Conservation (phyloP, 2,888 invertebrate genomes). For the Adelognathus sp. region DNA sequence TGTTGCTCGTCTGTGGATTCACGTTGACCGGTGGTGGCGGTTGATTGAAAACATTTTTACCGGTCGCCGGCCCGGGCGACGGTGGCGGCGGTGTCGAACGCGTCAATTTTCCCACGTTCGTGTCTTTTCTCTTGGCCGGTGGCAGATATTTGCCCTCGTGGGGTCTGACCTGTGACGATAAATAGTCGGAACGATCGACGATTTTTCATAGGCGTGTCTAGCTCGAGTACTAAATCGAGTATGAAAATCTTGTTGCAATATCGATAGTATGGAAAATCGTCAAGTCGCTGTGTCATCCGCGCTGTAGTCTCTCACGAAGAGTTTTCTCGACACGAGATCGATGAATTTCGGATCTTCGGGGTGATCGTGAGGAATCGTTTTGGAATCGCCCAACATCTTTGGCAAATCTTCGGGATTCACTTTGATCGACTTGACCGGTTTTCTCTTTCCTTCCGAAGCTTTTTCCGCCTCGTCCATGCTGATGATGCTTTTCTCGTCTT, state of each 20-base stretch:
- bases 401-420: constrained; percentile 14
- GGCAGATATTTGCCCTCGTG: constrained; percentile 88
- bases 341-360: constrained; percentile 18
- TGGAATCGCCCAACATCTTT: background rate
- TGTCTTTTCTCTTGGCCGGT: constrained; percentile 90
- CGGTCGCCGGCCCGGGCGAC: constrained; percentile 76
- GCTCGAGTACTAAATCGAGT: too few relatives aligned
- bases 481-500: background rate
- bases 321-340: constrained; percentile 38
- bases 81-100: constrained; percentile 85
- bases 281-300: too few relatives aligned
- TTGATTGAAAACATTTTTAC: constrained; percentile 77
- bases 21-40: constrained; percentile 71
- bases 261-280: too few relatives aligned
- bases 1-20: constrained; percentile 72
- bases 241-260: too few relatives aligned
- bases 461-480: constrained; percentile 12
- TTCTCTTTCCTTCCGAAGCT: background rate
- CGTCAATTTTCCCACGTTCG: constrained; percentile 85
- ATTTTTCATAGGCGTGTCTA: too few relatives aligned
- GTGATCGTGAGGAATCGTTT: constrained; percentile 15
- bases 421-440: constrained; percentile 23
- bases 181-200: too few relatives aligned
- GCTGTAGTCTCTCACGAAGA: constrained; percentile 36
- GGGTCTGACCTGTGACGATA: constrained; percentile 70